phyloP scores from a whole-genome alignment of 1,140 invertebrate species.

The Harpegnathos saltator region DNA sequence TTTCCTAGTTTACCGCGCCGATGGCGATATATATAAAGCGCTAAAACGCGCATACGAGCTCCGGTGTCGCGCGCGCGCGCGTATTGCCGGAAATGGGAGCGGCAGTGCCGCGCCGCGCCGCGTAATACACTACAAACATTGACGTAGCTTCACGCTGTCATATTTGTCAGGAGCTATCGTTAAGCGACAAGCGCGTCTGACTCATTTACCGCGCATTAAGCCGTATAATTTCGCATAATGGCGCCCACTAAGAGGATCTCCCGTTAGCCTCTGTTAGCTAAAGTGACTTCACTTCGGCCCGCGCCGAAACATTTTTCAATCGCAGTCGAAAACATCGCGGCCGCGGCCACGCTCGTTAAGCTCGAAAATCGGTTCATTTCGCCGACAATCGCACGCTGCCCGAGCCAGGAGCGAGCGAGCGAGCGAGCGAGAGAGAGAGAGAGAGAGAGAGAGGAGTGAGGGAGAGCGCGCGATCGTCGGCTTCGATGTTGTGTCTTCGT shows the following conservation, averaged over 20 bases:
- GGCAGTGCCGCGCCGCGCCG: conserved; percentile 50
- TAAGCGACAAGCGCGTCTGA: conserved; percentile 63
- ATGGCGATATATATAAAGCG: conserved; percentile 28
- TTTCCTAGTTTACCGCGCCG: conserved; percentile 50
- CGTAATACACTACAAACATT: conserved; percentile 74
- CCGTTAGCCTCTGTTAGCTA: not conserved
- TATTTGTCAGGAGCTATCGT: conserved; percentile 74
- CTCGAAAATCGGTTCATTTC: too few species aligned
- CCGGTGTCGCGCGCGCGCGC: conserved; percentile 18
- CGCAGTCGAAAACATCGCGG: too few species aligned
- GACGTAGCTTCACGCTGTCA: conserved; percentile 60
- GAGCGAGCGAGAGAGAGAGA: too few species aligned
- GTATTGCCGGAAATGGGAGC: conserved; percentile 69
- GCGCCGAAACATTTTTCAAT: too few species aligned
- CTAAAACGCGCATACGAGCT: conserved; percentile 42
- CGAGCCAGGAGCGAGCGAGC: too few species aligned
- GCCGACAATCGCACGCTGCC: too few species aligned
- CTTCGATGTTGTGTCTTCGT: conserved; percentile 51
- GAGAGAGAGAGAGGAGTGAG: too few species aligned
- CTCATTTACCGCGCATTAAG: conserved; percentile 59
- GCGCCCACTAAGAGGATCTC: conserved; percentile 29
- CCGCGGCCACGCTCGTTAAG: too few species aligned
- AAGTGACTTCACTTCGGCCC: too few species aligned
- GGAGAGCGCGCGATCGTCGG: conserved; percentile 9
- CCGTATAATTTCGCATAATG: conserved; percentile 21